phyloP scores from a whole-genome alignment of 2,888 invertebrate genomes.

The Ommatoiulus sabulosus region DNA sequence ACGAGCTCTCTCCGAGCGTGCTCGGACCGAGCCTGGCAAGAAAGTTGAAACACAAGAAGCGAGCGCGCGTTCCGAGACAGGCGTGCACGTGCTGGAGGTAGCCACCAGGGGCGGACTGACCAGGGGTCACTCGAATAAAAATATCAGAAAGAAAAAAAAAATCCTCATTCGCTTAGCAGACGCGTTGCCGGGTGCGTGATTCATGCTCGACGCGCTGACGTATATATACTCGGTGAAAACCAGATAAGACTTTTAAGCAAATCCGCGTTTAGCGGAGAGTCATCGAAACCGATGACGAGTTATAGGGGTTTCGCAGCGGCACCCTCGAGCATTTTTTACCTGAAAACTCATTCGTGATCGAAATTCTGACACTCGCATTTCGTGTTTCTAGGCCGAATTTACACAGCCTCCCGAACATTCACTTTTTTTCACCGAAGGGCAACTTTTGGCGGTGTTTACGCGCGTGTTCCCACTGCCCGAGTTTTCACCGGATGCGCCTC shows the following conservation, averaged over 20 bases:
- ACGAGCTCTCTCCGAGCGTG: not conserved
- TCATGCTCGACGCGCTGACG: not conserved
- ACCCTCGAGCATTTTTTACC: too few species aligned
- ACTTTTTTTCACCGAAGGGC: too few species aligned
- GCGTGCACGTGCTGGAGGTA: not conserved
- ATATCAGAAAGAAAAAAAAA: not conserved
- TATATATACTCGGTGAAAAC: not conserved
- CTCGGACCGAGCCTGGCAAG: not conserved
- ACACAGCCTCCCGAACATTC: too few species aligned
- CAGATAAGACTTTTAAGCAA: not conserved
- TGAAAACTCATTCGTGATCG: too few species aligned
- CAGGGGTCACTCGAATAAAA: conserved; percentile 21
- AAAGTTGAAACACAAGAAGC: not conserved
- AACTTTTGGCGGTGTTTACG: too few species aligned
- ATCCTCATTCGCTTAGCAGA: too few species aligned
- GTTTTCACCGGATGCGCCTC: not conserved
- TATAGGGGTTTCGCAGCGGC: not conserved
- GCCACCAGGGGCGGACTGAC: not conserved
- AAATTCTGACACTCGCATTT: too few species aligned
- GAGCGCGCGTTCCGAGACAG: not conserved
- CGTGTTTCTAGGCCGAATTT: too few species aligned
- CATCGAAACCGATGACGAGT: not conserved
- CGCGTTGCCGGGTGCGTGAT: not conserved
- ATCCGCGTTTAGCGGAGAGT: not conserved
- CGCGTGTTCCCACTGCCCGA: not conserved